Conservation (phyloP, 2,888 invertebrate species). For the Dolichomitus sp. region DNA sequence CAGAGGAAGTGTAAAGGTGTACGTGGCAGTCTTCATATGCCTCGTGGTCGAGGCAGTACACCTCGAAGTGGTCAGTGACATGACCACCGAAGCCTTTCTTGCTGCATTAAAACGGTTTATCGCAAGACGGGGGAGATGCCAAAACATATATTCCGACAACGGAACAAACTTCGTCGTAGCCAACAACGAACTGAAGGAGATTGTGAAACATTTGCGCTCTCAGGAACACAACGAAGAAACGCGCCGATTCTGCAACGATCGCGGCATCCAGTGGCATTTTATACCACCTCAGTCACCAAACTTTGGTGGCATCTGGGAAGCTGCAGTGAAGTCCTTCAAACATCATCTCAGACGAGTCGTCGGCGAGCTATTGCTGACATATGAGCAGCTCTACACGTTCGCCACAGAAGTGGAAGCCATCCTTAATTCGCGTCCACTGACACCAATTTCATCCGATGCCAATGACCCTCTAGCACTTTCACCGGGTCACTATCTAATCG, state of each 20-base stretch:
- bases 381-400: no score
- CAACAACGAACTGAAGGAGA: conserved; percentile 61
- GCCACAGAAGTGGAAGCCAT: no score
- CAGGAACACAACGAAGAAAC: conserved; percentile 21
- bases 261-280: conserved; percentile 51
- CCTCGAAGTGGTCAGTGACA: conserved; percentile 62
- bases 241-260: conserved; percentile 3
- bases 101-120: conserved; percentile 64
- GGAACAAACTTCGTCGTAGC: conserved; percentile 67
- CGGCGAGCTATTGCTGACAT: neutral
- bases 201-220: conserved; percentile 4
- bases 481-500: conserved; percentile 64
- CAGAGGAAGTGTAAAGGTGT: no score
- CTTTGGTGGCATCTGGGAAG: conserved; percentile 60
- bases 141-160: conserved; percentile 64
- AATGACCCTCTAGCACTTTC: conserved; percentile 43
- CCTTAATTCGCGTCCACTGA: no score
- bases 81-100: conserved; percentile 66
- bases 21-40: conserved; percentile 1
- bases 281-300: conserved; percentile 51
- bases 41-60: conserved; percentile 61
- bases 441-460: neutral
- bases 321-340: neutral
- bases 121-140: conserved; percentile 30
- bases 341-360: neutral